Evolutionary conservation across 1,140 invertebrate species (phyloP).

Genomic region (Bombus soroeensis): DNA sequence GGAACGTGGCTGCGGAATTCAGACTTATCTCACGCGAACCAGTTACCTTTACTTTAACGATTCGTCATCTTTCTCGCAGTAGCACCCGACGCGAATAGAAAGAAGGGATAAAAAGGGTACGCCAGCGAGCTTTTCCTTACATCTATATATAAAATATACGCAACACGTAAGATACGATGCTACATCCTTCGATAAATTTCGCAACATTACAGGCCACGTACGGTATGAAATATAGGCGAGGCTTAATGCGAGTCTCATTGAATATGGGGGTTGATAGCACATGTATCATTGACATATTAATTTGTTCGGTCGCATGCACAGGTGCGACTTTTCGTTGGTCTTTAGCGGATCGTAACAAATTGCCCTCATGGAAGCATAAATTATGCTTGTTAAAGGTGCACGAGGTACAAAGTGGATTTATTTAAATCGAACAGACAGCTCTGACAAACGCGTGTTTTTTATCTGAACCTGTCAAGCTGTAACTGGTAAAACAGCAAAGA

Average conservation of each 20-base stretch:
- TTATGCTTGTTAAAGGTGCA: background rate
- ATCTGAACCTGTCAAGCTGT: background rate
- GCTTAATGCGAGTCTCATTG: slow-evolving; percentile 52
- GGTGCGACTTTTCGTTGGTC: slow-evolving; percentile 54
- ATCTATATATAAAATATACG: background rate
- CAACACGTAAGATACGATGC: background rate
- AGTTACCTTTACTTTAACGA: background rate
- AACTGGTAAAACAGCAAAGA: background rate
- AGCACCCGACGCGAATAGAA: background rate
- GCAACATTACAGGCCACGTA: slow-evolving; percentile 11
- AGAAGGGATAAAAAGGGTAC: background rate
- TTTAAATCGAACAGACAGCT: background rate
- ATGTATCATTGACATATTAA: slow-evolving; percentile 54
- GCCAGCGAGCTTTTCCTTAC: background rate
- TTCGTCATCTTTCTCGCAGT: background rate
- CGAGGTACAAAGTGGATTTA: background rate
- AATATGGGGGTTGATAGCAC: slow-evolving; percentile 43
- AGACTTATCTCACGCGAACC: background rate
- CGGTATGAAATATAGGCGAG: slow-evolving; percentile 27
- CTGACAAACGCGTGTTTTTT: background rate
- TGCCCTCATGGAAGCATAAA: background rate
- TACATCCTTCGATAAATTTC: slow-evolving; percentile 30
- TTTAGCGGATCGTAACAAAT: slow-evolving; percentile 38
- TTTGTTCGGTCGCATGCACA: slow-evolving; percentile 30
- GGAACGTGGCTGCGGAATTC: background rate